Evolutionary conservation across 2,888 invertebrate species (phyloP), one percentile per base, ranked within the genome.

Genomic region (Tuberolachnus salignus): DNA sequence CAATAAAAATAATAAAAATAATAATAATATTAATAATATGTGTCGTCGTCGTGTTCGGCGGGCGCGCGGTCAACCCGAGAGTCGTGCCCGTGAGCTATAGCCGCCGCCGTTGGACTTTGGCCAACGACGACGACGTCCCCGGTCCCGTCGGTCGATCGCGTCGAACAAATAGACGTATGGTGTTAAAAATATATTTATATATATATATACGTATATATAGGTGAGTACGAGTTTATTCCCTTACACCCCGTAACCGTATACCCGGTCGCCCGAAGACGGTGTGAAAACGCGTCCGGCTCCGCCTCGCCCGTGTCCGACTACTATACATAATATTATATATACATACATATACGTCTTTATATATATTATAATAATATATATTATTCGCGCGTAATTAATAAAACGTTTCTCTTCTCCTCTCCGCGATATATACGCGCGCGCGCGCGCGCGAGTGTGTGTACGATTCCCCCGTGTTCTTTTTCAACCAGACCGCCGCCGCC

Each of bases 311-410:
- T 6, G 34, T 34, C 34, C 21, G 42, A 74, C 73, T 16, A 8
- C 8, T 46, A 13, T 34, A 57, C n/a, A n/a, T 42, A 19, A 69
- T 46, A 46, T 44, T 34, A 67, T 67, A 46, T 46, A 69, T 78
- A 69, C 69, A 42, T 49, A 59, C 34, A 6, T 6, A 6, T 34
- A 78, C 67, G 67, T 78, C 78, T 78, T 69, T 78, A 78, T 78
- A n/a, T n/a, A n/a, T n/a, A n/a, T n/a, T n/a, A n/a, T n/a, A n/a
- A n/a, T n/a, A 34, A 34, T 4, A 34, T 34, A 34, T 34, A 34
- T 34, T 34, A 34, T 34, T 34, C 34, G 34, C n/a, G 59, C 51
- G 78, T 78, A 78, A 78, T 69, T 69, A 78, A 78, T 78, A 69
- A 69, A 78, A 61, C 59, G 59, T 66, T 53, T 51, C 26, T 14